Base-by-base conservation (phyloP, 2,113 vertebrate genomes). In the Myrmophylax atrothorax region DNA sequence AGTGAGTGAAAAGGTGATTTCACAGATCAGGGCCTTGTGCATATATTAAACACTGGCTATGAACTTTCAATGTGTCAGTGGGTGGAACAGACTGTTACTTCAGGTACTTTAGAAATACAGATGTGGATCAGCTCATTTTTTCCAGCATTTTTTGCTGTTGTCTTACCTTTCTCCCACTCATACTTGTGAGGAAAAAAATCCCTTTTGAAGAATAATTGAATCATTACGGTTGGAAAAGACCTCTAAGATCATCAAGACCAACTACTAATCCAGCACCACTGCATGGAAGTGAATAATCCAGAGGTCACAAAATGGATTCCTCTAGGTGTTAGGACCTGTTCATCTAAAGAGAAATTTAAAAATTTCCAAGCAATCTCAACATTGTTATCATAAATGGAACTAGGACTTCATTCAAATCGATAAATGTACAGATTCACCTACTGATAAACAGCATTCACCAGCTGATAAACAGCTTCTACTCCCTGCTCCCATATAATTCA, bases 401-500 rank as follows among this genome's bases (percentile, higher is more conserved):
- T 6, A 52, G 35, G 6, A 37, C 10, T 78, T 82, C 3, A 26
- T 47, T 81, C 44, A 50, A 68, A 76, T 14, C 73, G 9, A 38
- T 11, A 29, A 68, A n/a, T 15, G 7, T n/a, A 23, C 18, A 63
- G 25, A 18, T 25, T 42, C 5, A 69, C 10, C 6, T 83, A 14
- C 6, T 33, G 14, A 14, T 42, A 62, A 40, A 14, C 7, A 69
- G 2, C 1, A 22, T 25, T 42, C 5, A 69, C 10, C 7, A 80
- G 14, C 6, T 33, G 14, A 14, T 42, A 62, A 40, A 14, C 5
- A 69, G 3, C 20, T 83, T 76, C 24, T 67, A 38, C 14, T 53
- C 5, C 4, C 7, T 1, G 1, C 4, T 49, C 6, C 28, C 9
- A 5, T 17, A 4, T 49, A 80, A 79, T 10, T 31, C 31, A 77